Evolutionary conservation across 2,113 vertebrate genomes (phyloP), one percentile per base, ranked within the genome.

Genomic region (Saguinus imperator): DNA sequence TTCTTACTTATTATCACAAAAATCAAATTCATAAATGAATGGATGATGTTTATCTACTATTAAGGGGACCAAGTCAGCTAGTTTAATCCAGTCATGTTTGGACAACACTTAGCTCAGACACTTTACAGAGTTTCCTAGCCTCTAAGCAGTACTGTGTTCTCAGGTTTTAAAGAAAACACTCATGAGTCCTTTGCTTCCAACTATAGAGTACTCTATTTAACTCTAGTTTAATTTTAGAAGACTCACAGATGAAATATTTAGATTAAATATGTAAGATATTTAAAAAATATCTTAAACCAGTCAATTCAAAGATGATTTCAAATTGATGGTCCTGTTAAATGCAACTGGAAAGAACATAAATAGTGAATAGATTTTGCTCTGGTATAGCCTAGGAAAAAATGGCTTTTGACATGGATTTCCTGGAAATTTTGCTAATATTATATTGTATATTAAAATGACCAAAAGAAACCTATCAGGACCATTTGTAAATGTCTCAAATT

Each of bases 1-100:
- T 35, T 92, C n/a, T 93, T 77, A 92, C 87, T 96, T 55, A 85
- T 43, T 23, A 82, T 14, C 43, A 95, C 10, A 80, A 92, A 92
- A 94, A 91, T 76, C 29, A 85, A 94, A 21, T 64, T 85, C 50
- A 75, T 73, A 86, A 43, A 61, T 87, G 20, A 91, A 83, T 29
- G 40, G 5, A 77, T 79, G 43, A 61, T 50, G 5, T 68, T 68
- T 90, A 79, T 75, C 4, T 73, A 52, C 12, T 66, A 37, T 81
- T 79, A 48, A 92, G 10, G 92, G 90, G n/a, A 81, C 1, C 16
- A 5, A 32, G 3, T 58, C 43, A 77, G 43, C 12, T 87, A 82
- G 52, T 64, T 55, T 86, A 55, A 93, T 45, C 8, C 9, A 90
- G 45, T 82, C 13, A 58, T 87, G 37, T 93, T 81, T 97, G 40